phyloP scores from a whole-genome alignment of 2,888 invertebrate genomes.

The Lordiphosa andalusiaca region DNA sequence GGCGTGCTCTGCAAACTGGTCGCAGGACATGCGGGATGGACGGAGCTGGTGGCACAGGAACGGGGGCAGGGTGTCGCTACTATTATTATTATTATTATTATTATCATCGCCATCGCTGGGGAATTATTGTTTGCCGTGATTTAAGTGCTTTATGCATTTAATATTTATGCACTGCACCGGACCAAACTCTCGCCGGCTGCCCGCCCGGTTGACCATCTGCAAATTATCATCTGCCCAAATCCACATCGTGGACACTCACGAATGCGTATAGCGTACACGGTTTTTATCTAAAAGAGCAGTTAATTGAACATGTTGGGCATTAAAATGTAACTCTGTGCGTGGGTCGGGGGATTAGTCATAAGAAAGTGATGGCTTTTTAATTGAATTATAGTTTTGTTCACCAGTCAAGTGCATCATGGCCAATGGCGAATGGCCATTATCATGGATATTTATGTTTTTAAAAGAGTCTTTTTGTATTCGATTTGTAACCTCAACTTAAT shows the following conservation, averaged over 20 bases:
- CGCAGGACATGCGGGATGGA: conserved; percentile 4
- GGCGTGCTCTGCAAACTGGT: background rate
- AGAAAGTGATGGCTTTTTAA: too few species aligned
- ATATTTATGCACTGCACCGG: conserved; percentile 54
- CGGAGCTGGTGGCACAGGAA: background rate
- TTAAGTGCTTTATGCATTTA: conserved; percentile 54
- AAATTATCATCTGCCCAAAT: conserved; percentile 8
- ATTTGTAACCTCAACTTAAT: too few species aligned
- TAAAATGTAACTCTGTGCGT: conserved; percentile 10
- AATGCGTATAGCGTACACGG: conserved; percentile 1
- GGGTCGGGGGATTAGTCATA: too few species aligned
- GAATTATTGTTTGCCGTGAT: conserved; percentile 70
- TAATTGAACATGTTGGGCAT: conserved; percentile 48
- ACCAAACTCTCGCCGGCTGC: conserved; percentile 14
- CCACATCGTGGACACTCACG: background rate
- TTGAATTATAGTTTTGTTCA: too few species aligned
- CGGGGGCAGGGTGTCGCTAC: conserved; percentile 1
- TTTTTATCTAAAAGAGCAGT: conserved; percentile 48
- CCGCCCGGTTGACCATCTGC: conserved; percentile 30
- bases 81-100: conserved; percentile 28
- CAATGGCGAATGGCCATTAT: too few species aligned
- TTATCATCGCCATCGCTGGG: conserved; percentile 52
- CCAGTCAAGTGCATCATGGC: too few species aligned
- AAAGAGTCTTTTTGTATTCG: too few species aligned
- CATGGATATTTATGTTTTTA: too few species aligned